Conservation (phyloP, 2,797 vertebrate species). For the Euphonia xanthogaster region DNA sequence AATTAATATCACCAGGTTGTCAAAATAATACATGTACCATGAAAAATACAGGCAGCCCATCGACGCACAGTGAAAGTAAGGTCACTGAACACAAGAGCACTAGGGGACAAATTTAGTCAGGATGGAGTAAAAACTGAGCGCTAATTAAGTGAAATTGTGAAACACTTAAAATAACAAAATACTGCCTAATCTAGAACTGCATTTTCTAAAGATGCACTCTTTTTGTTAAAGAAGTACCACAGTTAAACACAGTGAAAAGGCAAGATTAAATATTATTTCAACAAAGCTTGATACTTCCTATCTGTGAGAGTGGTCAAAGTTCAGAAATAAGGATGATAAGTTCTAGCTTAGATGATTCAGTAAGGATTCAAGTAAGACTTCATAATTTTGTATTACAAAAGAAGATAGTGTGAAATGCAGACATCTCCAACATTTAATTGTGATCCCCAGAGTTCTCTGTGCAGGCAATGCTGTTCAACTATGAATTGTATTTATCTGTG, state of each 20-base stretch:
- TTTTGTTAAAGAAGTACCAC: neutral
- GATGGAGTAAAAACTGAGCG: neutral
- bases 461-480: neutral
- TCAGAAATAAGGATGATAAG: neutral
- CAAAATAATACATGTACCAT: constrained; percentile 58
- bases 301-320: neutral
- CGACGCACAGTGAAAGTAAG: constrained; percentile 1
- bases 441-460: neutral
- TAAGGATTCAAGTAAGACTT: neutral
- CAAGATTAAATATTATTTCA: neutral
- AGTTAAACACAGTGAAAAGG: neutral
- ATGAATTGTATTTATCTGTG: neutral
- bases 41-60: constrained; percentile 40
- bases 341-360: neutral
- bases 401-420: neutral
- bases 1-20: constrained; percentile 64
- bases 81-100: constrained; percentile 30
- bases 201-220: neutral
- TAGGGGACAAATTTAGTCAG: neutral
- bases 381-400: neutral
- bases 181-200: neutral
- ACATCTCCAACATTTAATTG: neutral
- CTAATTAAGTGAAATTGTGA: neutral
- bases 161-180: neutral
- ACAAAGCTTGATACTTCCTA: neutral